Base-by-base conservation (phyloP, 2,113 vertebrate genomes). In the Tachycineta bicolor region DNA sequence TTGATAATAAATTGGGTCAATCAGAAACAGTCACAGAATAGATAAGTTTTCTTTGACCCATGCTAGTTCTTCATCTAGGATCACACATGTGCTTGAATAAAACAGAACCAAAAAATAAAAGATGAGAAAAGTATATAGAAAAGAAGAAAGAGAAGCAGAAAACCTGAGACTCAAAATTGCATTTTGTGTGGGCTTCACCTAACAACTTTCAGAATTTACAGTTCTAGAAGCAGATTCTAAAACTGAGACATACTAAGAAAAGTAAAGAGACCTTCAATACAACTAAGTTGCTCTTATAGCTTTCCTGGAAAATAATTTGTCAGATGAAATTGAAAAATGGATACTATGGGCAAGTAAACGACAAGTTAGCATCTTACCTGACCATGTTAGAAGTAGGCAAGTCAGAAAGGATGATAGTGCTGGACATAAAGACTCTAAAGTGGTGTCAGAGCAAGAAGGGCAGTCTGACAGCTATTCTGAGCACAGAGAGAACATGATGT, bases 401-500 rank as follows among this genome's bases (percentile, higher is more conserved):
- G 41, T 70, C 84, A 65, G 60, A 96, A 91, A 59, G 88, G 62
- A 55, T 2, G 4, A 75, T 39, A 93, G 33, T 77, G 53, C 53
- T 86, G 79, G 31, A 84, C 43, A 60, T 76, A 93, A 91, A 71
- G 53, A 89, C 39, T 87, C 59, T 78, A 76, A 96, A 52, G 41
- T 74, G 50, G 62, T 3, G 4, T 94, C 73, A 95, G 92, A 94
- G 68, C 34, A 87, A 89, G 86, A 34, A 75, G 63, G 31, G 68
- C 46, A 76, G 14, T 84, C 79, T 93, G 84, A 94, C 37, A 94
- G 84, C 28, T 93, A 67, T 56, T 90, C 65, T 90, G 76, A 53
- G 43, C 73, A 91, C 68, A 93, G 43, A 84, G 18, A 88, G 46
- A 96, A 94, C 68, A 69, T 55, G 69, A 53, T 58, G 37, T 21